Evolutionary conservation across 2,797 vertebrate genomes (phyloP).

Genomic region (Crossoptilon crossoptilon): DNA sequence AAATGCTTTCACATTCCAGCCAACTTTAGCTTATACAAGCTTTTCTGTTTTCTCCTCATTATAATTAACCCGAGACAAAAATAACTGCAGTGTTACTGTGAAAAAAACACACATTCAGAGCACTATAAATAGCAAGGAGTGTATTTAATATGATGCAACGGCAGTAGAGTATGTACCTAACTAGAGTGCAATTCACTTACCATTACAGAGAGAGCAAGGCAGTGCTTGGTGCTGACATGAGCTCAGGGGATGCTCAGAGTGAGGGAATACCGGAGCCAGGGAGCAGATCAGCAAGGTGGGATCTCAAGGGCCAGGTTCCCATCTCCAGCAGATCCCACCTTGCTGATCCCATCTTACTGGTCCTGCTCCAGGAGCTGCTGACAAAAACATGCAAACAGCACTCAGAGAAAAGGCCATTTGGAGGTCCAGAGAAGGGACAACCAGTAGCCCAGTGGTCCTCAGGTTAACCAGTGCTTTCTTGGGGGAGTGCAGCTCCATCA

Average conservation of each 20-base stretch:
- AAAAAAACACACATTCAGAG: neutral
- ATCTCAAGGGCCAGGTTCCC: neutral
- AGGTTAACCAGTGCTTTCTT: neutral
- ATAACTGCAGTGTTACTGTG: neutral
- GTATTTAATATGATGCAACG: neutral
- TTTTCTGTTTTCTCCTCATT: neutral
- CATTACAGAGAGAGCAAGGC: neutral
- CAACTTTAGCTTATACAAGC: neutral
- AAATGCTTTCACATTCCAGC: constrained; percentile 41
- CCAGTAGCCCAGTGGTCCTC: neutral
- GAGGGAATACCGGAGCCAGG: neutral
- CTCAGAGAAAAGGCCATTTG: neutral
- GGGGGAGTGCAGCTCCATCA: neutral
- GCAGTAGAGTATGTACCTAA: neutral
- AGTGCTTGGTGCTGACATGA: neutral
- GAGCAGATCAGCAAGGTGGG: neutral
- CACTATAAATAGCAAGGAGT: neutral
- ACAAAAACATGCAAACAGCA: neutral
- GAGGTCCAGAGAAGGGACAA: neutral
- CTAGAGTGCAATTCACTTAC: neutral
- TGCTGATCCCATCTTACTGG: no score
- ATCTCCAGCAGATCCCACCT: no score
- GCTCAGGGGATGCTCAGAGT: neutral
- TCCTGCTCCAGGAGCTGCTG: neutral
- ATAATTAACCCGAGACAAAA: constrained; percentile 4